Base-by-base conservation (phyloP, 2,888 invertebrate genomes). In the Apoderus coryli region DNA sequence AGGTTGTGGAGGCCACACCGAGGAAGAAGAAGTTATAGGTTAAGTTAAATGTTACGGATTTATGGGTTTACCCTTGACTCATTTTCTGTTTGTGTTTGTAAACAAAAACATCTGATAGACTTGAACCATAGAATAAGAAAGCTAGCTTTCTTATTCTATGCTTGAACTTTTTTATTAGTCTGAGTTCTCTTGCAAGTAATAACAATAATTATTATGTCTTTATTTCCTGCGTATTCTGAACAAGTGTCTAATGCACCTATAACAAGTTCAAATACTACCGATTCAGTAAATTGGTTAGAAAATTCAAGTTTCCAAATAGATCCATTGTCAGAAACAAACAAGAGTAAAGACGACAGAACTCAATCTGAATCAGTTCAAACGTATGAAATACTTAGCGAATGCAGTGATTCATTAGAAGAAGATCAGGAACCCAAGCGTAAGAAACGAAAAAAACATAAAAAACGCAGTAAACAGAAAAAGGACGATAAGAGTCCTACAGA, bases 141-240 rank as follows among this genome's bases (percentile, higher is more conserved):
- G n/a, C n/a, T n/a, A n/a, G n/a, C n/a, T n/a, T n/a, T n/a, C n/a
- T n/a, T n/a, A n/a, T n/a, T n/a, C n/a, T n/a, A n/a, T n/a, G n/a
- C n/a, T n/a, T n/a, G n/a, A n/a, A n/a, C n/a, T n/a, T n/a, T n/a
- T n/a, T n/a, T n/a, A n/a, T n/a, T n/a, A n/a, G n/a, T n/a, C n/a
- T n/a, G n/a, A n/a, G n/a, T n/a, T n/a, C n/a, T n/a, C n/a, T n/a
- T n/a, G n/a, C n/a, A n/a, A n/a, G n/a, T n/a, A 19, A 19, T 7
- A 19, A 19, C n/a, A 19, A 19, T 7, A 7, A 19, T 22, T 14
- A 38, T 32, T 38, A 63, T 63, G 63, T 56, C 63, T 16, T 44
- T 64, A 29, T 64, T 64, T 49, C 55, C 63, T 31, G 63, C 63
- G 10, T 64, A 60, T 46, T 46, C 57, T 14, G 37, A 43, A 28